Conservation (phyloP, 2,797 vertebrate genomes). For the Borostomias antarcticus region DNA sequence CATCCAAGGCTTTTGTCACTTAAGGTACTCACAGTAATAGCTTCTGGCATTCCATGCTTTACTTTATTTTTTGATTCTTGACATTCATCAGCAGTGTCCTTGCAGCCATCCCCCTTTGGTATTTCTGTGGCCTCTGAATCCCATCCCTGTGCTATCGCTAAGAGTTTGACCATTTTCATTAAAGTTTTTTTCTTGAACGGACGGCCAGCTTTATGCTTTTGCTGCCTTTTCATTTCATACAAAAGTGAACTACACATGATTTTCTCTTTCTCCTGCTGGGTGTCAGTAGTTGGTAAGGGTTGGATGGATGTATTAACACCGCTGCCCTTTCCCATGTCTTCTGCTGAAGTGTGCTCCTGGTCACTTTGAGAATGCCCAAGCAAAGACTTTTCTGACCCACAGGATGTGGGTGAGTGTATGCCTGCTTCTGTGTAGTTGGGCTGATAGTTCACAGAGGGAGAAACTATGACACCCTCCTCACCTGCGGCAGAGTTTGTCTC, state of each 20-base stretch:
- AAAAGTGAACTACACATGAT: conserved; percentile 4
- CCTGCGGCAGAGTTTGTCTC: background rate
- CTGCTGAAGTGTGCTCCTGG: background rate
- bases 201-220: conserved; percentile 31
- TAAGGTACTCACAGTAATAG: background rate
- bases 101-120: background rate
- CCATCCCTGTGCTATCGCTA: conserved; percentile 14
- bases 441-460: background rate
- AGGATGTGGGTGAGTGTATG: background rate
- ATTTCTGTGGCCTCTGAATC: conserved; percentile 3
- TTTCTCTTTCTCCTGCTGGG: background rate
- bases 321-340: background rate
- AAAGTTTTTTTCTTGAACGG: conserved; percentile 34
- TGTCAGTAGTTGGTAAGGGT: background rate
- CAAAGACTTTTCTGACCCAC: background rate
- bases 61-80: background rate
- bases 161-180: conserved; percentile 37
- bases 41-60: background rate
- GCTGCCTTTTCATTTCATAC: conserved; percentile 25
- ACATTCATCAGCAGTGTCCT: background rate
- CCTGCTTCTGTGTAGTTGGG: background rate
- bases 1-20: background rate
- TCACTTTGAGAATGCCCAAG: background rate
- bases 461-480: background rate
- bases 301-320: background rate